Percentiles rank a stretch among this genome's conserved stretches.
These are phyloP conservation scores for Hydrolagus affinis DNA, from an alignment of 2,113 vertebrate genomes.

Conservation along the genomic window DNA sequence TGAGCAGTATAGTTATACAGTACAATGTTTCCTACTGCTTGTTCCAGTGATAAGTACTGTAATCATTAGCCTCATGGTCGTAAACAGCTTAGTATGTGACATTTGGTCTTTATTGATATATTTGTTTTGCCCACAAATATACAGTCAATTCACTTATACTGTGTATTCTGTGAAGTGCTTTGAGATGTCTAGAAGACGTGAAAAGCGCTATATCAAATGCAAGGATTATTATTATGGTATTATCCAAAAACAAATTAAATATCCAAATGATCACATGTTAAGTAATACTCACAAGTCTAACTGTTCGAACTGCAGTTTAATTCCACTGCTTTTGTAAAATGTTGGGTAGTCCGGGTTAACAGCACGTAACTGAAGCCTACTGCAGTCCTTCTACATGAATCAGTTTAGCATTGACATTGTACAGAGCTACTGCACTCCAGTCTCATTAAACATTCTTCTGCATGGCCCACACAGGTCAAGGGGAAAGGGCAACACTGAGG, in stretches of 20 bases:
- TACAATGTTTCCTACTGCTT: too few relatives aligned
- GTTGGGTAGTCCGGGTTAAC: neutral
- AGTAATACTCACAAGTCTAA: slow-evolving; percentile 1
- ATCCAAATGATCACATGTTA: neutral
- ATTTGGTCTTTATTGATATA: too few relatives aligned
- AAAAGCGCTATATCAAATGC: too few relatives aligned
- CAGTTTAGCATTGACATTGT: neutral
- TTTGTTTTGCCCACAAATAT: too few relatives aligned
- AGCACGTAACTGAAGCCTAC: neutral
- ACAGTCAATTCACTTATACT: too few relatives aligned
- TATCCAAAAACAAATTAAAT: neutral
- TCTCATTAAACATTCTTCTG: neutral
- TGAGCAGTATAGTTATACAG: too few relatives aligned
- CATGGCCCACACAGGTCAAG: neutral
- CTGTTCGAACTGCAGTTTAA: neutral
- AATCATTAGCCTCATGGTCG: too few relatives aligned
- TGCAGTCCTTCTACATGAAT: neutral
- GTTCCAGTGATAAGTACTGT: too few relatives aligned
- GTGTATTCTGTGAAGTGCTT: too few relatives aligned
- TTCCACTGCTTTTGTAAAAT: neutral
- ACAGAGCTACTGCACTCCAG: neutral
- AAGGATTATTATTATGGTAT: too few relatives aligned
- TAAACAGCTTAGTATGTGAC: too few relatives aligned
- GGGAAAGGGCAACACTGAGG: neutral
- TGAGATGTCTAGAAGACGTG: too few relatives aligned